A percentile compares a stretch with the other conserved stretches of the same genome.
Conservation (phyloP, 2,113 vertebrate genomes). For the Nycticorax nycticorax region DNA sequence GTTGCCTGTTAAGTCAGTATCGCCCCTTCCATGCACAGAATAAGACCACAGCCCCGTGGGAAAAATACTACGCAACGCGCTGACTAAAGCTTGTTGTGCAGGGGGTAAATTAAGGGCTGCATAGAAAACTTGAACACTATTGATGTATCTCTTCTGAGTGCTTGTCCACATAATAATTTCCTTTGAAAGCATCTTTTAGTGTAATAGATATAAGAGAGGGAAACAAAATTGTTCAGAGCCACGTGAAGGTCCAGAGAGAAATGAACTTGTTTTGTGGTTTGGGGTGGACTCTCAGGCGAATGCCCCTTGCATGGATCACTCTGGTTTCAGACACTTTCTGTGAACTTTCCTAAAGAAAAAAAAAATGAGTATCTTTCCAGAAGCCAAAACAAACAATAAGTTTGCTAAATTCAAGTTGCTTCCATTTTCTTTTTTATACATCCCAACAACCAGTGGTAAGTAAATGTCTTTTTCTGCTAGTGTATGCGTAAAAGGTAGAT, state of each 20-base stretch:
- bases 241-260: neutral
- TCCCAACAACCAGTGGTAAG: neutral
- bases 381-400: neutral
- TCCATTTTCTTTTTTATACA: neutral
- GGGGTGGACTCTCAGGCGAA: neutral
- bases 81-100: neutral
- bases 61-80: neutral
- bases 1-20: neutral
- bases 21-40: neutral
- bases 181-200: neutral
- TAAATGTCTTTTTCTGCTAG: neutral
- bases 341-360: neutral
- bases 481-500: neutral
- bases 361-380: neutral
- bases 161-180: neutral
- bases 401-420: neutral
- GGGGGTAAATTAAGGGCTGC: neutral
- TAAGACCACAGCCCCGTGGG: neutral
- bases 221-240: neutral
- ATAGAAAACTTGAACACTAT: neutral
- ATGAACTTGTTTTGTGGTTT: neutral
- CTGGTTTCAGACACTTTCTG: neutral
- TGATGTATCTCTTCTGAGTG: neutral
- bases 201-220: neutral
- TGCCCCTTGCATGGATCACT: neutral